Evolutionary conservation across 2,888 invertebrate genomes (phyloP), one percentile per base, ranked within the genome.

Genomic region (Dicyrtomina minuta): DNA sequence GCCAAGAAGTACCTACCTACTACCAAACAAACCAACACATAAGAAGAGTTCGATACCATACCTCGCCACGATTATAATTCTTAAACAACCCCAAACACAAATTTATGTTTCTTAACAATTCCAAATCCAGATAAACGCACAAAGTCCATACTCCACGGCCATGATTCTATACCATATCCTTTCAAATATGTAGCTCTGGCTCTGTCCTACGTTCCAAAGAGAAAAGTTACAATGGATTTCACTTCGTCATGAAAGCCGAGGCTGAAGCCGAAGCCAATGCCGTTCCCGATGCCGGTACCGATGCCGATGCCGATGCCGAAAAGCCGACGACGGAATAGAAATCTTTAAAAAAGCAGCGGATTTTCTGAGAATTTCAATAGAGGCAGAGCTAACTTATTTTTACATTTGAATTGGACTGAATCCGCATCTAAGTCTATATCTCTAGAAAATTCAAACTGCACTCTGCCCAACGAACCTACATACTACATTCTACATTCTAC

Each of bases 181-280:
- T 49, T 49, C n/a, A 49, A 49, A n/a, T n/a, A n/a, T n/a, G n/a
- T n/a, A n/a, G n/a, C n/a, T n/a, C n/a, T n/a, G n/a, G n/a, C n/a
- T n/a, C n/a, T n/a, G n/a, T n/a, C n/a, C n/a, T n/a, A n/a, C n/a
- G n/a, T n/a, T n/a, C n/a, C n/a, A n/a, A 20, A 51, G 24, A 22
- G 13, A 24, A 24, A 53, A 13, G 5, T 3, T 13, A 53, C 53
- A 53, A 53, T 53, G 24, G 24, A 53, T 22, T 22, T 53, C 53
- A 53, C 53, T 22, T 53, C 24, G 53, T 53, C 53, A 53, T 53
- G 53, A 53, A 53, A 53, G 17, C 53, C 53, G 22, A 24, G 13
- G 33, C n/a, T n/a, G n/a, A n/a, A n/a, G n/a, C n/a, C n/a, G n/a
- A n/a, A n/a, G n/a, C 12, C 49, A 49, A n/a, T n/a, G 10, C 8